Base-by-base conservation (phyloP, 1,140 invertebrate genomes). In the Psilanteris sp. region DNA sequence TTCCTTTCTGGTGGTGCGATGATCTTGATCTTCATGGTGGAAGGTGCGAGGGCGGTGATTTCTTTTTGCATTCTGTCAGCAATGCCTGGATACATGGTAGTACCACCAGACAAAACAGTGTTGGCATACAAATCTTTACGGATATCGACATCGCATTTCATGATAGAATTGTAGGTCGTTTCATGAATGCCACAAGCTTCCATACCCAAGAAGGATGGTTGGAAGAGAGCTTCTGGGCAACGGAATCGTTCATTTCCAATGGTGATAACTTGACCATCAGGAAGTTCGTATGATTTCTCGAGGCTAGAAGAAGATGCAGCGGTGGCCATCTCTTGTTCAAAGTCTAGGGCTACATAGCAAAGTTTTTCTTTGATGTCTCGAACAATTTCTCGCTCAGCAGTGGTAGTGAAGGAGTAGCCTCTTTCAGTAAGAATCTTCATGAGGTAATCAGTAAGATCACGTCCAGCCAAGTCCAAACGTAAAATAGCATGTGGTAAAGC, bases 1-100 rank as follows among this genome's bases (percentile, higher is more conserved):
- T 57, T 57, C 52, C 52, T 57, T 24, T 71, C 67, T 22, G 67
- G 67, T 20, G 94, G 96, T 87, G 96, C 96, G 87, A 96, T 96
- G 91, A 97, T 96, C 91, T 97, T 97, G 91, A 97, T 96, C 90
- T 97, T 97, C 92, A 95, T 95, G 48, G 93, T 94, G 24, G 90
- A 91, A 54, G 94, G 94, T 18, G 94, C 93, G 13, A 95, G 88
- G 18, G 93, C 94, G 4, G 62, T 67, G 48, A 54, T 67, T 89
- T 96, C 94, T 83, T 94, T 94, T 83, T 94, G 93, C 93, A 95
- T 95, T 81, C 94, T 90, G 80, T 95, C 93, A 80, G 93, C 93
- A 81, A 95, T 93, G 87, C 93, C 93, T 24, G 96, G 96, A 90
- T 95, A 97, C 96, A 97, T 97, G 81, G 95, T 96, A 90, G 95